Conservation (phyloP, 2,113 vertebrate species). For the human region DNA sequence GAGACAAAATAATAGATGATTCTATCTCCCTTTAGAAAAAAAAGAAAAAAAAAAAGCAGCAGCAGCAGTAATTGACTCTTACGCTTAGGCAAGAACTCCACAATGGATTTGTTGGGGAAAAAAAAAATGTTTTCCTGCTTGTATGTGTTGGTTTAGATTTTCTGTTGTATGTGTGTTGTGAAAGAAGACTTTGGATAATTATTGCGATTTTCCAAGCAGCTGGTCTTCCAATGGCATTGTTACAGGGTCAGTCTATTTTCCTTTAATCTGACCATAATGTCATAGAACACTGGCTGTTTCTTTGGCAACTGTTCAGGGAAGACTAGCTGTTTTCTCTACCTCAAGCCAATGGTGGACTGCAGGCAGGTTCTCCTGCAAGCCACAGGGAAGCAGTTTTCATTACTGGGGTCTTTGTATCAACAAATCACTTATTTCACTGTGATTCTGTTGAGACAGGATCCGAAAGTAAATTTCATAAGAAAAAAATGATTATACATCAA, state of each 20-base stretch:
- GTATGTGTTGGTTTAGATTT: conserved; percentile 1
- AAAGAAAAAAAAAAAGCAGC: neutral
- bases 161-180: conserved; percentile 47
- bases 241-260: conserved; percentile 58
- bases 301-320: conserved; percentile 52
- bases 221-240: conserved; percentile 64
- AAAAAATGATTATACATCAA: neutral
- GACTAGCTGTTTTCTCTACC: conserved; percentile 32
- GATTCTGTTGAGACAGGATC: neutral
- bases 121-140: conserved; percentile 28
- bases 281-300: conserved; percentile 69
- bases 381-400: neutral
- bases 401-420: neutral
- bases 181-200: conserved; percentile 63
- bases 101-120: neutral
- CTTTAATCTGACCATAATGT: conserved; percentile 60
- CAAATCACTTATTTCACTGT: neutral
- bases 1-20: conserved; percentile 20
- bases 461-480: neutral
- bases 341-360: neutral
- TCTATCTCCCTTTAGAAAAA: conserved; percentile 2
- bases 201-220: conserved; percentile 67
- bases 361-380: conserved; percentile 10
- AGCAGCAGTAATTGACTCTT: neutral
- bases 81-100: neutral